These are phyloP conservation scores for Polyommatus icarus DNA, from an alignment of 2,888 invertebrate genomes.

Conservation along the genomic window DNA sequence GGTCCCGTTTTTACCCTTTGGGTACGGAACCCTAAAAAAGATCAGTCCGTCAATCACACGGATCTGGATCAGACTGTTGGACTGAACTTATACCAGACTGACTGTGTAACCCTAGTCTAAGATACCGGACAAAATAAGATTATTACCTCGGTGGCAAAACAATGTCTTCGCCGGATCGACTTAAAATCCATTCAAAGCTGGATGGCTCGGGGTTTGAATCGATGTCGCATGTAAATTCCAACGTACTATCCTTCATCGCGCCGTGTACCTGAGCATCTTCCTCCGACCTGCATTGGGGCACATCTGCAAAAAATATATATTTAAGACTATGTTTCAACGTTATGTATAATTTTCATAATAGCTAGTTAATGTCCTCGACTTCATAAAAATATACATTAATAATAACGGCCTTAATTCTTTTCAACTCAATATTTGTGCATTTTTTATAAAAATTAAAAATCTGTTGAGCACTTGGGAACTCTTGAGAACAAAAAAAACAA, in stretches of 20 bases:
- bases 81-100: too few species aligned
- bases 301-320: constrained; percentile 68
- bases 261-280: constrained; percentile 88
- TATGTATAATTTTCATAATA: too few species aligned
- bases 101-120: too few species aligned
- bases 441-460: neutral
- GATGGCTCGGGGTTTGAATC: constrained; percentile 91
- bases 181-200: constrained; percentile 94
- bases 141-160: constrained; percentile 83
- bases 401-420: too few species aligned
- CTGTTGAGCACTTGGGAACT: neutral
- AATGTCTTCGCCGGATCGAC: constrained; percentile 91
- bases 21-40: too few species aligned
- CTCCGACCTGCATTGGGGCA: constrained; percentile 86
- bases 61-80: too few species aligned
- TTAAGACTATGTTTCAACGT: neutral
- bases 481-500: neutral
- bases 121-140: too few species aligned
- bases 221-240: constrained; percentile 88
- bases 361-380: too few species aligned
- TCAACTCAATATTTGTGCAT: neutral
- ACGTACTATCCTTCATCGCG: constrained; percentile 91
- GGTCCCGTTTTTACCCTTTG: too few species aligned
- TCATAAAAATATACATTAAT: too few species aligned
- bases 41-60: too few species aligned